Evolutionary conservation across 1,140 invertebrate genomes (phyloP), one percentile per base, ranked within the genome.

Genomic region (Euborellia annulipes): DNA sequence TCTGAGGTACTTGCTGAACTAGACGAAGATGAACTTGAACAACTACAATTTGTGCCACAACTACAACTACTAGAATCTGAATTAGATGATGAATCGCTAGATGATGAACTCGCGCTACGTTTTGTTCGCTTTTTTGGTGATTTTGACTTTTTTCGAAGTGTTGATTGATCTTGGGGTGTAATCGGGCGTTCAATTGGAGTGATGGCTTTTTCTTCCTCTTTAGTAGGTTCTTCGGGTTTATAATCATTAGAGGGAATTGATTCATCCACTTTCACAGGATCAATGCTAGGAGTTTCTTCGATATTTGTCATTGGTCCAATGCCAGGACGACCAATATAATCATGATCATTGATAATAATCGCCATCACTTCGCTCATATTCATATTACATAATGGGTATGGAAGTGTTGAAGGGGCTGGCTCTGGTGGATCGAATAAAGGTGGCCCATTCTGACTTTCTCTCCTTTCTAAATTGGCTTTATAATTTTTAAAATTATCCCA

Each of bases 401-500:
- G 23, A 27, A 27, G 23, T 6, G 4, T 4, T 4, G 23, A 4
- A 6, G 23, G 23, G 11, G 23, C 23, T 27, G 23, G 23, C 11
- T 27, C 23, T 27, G 23, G 23, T 6, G 23, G 23, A 27, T 27
- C 23, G 11, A 27, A 27, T 27, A 27, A 27, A 6, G 23, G 23
- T 11, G 23, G 23, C 4, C 23, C 40, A 17, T 41, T 17, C 27
- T 34, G 41, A 40, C n/a, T 41, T 39, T 64, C 63, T 17, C 66
- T 57, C 41, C 68, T 68, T 22, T 66, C 68, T 20, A 71, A 61
- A 48, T 64, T 65, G 9, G 75, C 74, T 51, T 76, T 69, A 56
- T 76, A 79, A 21, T 72, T 74, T 57, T 80, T 79, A 46, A 85
- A 82, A 57, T 85, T 84, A 54, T 85, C 79, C 82, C 82, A 85